phyloP scores from a whole-genome alignment of 2,113 vertebrate species.

The Pedionomus torquatus region DNA sequence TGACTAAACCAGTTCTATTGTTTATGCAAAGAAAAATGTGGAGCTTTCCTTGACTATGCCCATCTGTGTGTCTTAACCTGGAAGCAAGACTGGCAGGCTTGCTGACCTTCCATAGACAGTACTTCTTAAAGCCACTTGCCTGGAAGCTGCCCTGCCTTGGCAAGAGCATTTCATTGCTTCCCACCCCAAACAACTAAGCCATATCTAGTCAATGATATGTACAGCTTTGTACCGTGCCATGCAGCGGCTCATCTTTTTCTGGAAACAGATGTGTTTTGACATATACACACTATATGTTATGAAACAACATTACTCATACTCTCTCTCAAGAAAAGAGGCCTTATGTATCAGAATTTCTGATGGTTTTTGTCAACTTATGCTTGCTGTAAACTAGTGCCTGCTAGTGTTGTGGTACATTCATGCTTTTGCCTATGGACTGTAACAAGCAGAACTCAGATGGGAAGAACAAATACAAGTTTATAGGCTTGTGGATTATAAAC shows the following conservation, averaged over 20 bases:
- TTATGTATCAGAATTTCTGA: neutral
- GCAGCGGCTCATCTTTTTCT: neutral
- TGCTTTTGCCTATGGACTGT: neutral
- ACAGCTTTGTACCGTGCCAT: neutral
- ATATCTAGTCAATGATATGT: neutral
- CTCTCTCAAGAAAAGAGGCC: neutral
- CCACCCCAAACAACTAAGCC: rapidly evolving
- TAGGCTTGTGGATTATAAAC: neutral
- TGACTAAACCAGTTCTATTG: neutral
- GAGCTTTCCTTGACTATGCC: neutral
- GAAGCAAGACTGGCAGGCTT: neutral
- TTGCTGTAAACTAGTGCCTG: neutral
- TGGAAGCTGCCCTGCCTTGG: neutral
- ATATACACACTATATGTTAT: neutral
- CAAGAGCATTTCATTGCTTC: neutral
- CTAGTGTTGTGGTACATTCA: neutral
- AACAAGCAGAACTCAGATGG: neutral
- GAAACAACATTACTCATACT: neutral
- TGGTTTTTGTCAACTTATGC: neutral
- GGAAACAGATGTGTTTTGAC: neutral
- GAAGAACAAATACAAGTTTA: neutral
- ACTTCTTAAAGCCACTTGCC: neutral
- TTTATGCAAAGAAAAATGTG: neutral
- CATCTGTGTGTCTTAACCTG: neutral
- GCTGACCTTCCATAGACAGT: neutral